phyloP scores from a whole-genome alignment of 2,888 invertebrate species.

The Dasysyrphus tricinctus region DNA sequence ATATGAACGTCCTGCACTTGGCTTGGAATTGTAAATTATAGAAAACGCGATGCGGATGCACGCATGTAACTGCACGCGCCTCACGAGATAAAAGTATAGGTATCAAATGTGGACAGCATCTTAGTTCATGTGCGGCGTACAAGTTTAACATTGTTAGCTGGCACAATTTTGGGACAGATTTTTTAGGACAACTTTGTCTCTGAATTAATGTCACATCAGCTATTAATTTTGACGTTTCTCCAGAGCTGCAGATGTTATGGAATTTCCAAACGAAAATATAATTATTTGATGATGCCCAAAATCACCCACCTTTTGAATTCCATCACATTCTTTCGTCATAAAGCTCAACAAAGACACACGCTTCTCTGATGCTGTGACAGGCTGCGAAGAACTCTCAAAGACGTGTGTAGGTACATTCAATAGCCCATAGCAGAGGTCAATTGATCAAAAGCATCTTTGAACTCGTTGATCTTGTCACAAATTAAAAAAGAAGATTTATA shows the following conservation, averaged over 20 bases:
- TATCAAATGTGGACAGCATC: constrained; percentile 16
- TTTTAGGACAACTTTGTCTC: background rate
- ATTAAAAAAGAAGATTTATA: constrained; percentile 83
- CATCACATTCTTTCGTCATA: constrained; percentile 31
- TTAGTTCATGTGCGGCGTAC: background rate
- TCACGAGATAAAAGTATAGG: constrained; percentile 40
- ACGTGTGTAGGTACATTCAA: background rate
- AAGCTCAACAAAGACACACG: constrained; percentile 1
- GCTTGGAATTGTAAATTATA: constrained; percentile 45
- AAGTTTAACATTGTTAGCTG: constrained; percentile 9
- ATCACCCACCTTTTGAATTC: constrained; percentile 68
- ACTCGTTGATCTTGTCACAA: constrained; percentile 84
- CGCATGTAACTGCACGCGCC: constrained; percentile 51
- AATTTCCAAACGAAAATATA: constrained; percentile 47
- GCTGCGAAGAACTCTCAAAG: constrained; percentile 53
- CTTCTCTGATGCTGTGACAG: constrained; percentile 26
- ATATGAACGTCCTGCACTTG: background rate
- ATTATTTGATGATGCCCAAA: constrained; percentile 13
- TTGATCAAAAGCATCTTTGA: constrained; percentile 83
- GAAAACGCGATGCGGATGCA: constrained; percentile 55
- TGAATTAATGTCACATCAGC: background rate
- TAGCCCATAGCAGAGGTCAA: constrained; percentile 80
- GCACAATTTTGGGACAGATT: constrained; percentile 8
- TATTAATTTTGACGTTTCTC: background rate
- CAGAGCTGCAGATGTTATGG: background rate